Percentiles rank a stretch among this genome's conserved stretches.
These are phyloP conservation scores for Serripes groenlandicus DNA, from an alignment of 2,888 invertebrate genomes.

Conservation along the genomic window DNA sequence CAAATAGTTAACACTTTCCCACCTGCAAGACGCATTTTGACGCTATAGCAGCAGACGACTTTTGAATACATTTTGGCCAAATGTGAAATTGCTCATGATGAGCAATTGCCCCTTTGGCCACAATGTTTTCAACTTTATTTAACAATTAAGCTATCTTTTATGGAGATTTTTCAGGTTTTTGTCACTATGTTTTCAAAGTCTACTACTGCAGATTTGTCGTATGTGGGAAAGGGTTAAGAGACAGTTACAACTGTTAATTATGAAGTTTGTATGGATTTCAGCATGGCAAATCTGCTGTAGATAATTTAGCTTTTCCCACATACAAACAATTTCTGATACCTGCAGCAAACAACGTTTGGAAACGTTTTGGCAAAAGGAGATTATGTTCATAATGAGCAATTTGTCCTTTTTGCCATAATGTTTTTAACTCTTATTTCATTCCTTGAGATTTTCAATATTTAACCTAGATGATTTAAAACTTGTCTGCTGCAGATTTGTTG, in stretches of 20 bases:
- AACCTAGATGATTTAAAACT: no score
- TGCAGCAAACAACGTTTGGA: neutral
- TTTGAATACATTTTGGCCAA: no score
- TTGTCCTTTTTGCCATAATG: constrained; percentile 9
- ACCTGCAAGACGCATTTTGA: no score
- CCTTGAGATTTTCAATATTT: no score
- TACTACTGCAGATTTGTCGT: neutral
- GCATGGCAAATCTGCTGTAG: neutral
- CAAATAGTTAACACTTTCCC: no score
- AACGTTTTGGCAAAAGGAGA: constrained; percentile 1
- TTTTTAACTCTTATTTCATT: neutral
- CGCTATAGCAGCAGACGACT: no score
- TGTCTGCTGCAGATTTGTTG: no score
- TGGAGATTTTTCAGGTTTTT: neutral
- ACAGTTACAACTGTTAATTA: neutral
- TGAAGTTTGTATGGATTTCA: neutral
- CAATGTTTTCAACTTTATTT: neutral
- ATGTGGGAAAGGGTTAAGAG: neutral
- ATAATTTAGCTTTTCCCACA: neutral
- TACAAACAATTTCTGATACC: neutral
- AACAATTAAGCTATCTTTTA: neutral
- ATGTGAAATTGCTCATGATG: no score
- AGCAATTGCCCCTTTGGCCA: no score
- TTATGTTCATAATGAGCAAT: neutral
- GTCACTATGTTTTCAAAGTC: neutral